These are phyloP conservation scores for Rhinoderma darwinii DNA, from an alignment of 2,113 vertebrate species.

Conservation along the genomic window DNA sequence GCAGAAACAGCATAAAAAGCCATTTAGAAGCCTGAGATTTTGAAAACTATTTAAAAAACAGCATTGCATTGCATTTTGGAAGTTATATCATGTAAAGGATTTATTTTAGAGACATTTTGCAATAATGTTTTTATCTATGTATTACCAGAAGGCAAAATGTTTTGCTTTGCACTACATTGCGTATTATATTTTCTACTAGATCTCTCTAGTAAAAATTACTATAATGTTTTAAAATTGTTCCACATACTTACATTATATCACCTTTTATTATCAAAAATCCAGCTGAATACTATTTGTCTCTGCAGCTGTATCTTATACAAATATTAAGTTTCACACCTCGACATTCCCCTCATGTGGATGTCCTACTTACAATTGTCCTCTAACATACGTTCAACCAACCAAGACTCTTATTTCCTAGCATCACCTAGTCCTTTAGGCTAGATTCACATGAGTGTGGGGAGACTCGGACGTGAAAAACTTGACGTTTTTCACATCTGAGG, in stretches of 20 bases:
- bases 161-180: neutral
- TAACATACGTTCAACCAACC: too few relatives aligned
- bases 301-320: too few relatives aligned
- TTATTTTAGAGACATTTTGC: neutral
- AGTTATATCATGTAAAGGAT: constrained; percentile 12
- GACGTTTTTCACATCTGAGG: too few relatives aligned
- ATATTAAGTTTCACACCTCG: too few relatives aligned
- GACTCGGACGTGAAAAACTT: too few relatives aligned
- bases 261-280: neutral
- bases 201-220: neutral
- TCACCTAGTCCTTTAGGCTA: too few relatives aligned
- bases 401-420: too few relatives aligned
- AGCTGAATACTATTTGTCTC: too few relatives aligned
- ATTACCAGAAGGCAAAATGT: constrained; percentile 30
- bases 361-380: too few relatives aligned
- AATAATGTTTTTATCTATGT: constrained; percentile 27
- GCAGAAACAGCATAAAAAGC: constrained; percentile 33
- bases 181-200: constrained; percentile 3
- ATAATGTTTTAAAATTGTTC: constrained; percentile 1
- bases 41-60: neutral
- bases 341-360: too few relatives aligned
- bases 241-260: neutral
- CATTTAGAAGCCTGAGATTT: constrained; percentile 6
- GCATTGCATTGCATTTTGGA: constrained; percentile 33
- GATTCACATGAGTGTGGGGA: too few relatives aligned